Conservation (phyloP, 2,797 vertebrate genomes). For the Amphiprion clarkii region DNA sequence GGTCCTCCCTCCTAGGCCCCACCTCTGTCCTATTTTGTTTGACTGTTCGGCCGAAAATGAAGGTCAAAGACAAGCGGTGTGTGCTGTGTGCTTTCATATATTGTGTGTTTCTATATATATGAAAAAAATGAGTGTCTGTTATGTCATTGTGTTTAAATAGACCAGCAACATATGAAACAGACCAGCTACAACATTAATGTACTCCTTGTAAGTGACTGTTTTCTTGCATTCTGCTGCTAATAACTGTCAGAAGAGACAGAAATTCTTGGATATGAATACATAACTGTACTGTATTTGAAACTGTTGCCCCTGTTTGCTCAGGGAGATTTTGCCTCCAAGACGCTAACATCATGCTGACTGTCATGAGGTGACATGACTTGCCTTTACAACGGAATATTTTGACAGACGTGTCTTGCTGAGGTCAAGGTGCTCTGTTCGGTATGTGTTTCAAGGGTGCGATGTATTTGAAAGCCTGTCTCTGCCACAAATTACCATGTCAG, state of each 20-base stretch:
- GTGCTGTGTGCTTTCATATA: too few species aligned
- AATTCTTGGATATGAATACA: not conserved
- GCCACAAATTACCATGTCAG: conserved; percentile 50
- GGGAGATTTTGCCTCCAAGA: not conserved
- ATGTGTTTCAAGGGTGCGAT: conserved; percentile 36
- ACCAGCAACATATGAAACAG: not conserved
- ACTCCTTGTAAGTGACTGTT: too few species aligned
- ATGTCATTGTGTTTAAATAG: not conserved
- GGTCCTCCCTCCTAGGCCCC: conserved; percentile 27
- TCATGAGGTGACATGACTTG: not conserved
- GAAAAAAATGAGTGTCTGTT: not conserved
- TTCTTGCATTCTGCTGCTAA: too few species aligned
- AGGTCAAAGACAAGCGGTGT: conserved; percentile 42
- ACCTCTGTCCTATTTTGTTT: conserved; percentile 30
- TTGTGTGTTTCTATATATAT: too few species aligned
- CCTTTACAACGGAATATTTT: conserved; percentile 12
- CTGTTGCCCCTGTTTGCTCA: not conserved
- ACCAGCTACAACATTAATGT: too few species aligned
- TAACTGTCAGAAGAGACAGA: not conserved
- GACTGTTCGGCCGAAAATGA: conserved; percentile 37
- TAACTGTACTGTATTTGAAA: not conserved
- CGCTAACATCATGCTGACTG: not conserved
- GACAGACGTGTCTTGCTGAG: conserved; percentile 29
- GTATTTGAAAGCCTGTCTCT: conserved; percentile 13
- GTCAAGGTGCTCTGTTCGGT: conserved; percentile 58